phyloP scores from a whole-genome alignment of 2,113 vertebrate species.

The Chaetodon trifascialis region DNA sequence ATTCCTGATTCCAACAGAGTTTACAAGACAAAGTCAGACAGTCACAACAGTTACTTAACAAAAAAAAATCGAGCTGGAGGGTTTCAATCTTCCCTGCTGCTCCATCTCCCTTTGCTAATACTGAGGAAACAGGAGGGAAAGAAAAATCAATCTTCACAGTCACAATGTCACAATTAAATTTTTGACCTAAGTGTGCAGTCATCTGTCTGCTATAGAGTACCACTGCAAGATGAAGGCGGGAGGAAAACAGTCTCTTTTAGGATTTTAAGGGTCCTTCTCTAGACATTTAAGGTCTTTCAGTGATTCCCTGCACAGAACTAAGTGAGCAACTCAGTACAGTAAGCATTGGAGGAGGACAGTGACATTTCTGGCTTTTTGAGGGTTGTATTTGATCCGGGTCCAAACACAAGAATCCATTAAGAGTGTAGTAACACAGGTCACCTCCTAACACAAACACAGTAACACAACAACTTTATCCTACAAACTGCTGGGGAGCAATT shows the following conservation, averaged over 20 bases:
- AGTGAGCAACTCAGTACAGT: not conserved
- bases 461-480: slow-evolving; percentile 35
- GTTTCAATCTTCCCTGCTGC: not conserved
- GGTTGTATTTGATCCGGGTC: slow-evolving; percentile 31
- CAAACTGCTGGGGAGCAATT: not conserved
- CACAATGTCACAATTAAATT: not conserved
- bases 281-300: not conserved
- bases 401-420: slow-evolving; percentile 21
- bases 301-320: not conserved
- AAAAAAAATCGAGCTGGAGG: not conserved
- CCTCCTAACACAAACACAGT: slow-evolving; percentile 30
- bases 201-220: not conserved
- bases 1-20: slow-evolving; percentile 17
- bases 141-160: not conserved
- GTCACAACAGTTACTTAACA: not conserved
- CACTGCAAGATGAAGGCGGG: not conserved
- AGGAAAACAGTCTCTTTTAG: not conserved
- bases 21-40: slow-evolving; percentile 43
- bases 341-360: not conserved
- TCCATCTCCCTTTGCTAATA: not conserved
- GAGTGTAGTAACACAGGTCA: slow-evolving; percentile 12
- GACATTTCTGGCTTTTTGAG: slow-evolving; percentile 6
- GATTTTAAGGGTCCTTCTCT: not conserved
- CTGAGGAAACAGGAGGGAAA: not conserved
- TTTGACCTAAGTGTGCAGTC: not conserved